These are phyloP conservation scores for human (Homo sapiens) DNA, from an alignment of 2,113 vertebrate genomes.

Conservation along the genomic window DNA sequence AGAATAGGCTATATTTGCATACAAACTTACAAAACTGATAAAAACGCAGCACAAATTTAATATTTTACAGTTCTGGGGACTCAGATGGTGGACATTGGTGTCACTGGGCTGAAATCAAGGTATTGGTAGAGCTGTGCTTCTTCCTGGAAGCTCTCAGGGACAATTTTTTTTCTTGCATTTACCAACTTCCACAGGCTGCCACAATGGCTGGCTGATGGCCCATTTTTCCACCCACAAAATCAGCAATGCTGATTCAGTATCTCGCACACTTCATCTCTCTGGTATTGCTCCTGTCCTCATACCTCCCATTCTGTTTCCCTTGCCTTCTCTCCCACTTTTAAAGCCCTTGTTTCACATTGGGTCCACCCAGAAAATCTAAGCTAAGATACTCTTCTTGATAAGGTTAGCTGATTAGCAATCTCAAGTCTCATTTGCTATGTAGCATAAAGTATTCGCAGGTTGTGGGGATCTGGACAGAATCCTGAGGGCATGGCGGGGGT, in stretches of 20 bases:
- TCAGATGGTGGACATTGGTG: not conserved
- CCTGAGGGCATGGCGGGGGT: accelerated
- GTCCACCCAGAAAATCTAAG: not conserved
- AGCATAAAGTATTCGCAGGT: not conserved
- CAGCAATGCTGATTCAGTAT: accelerated
- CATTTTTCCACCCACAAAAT: not conserved
- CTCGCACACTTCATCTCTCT: accelerated
- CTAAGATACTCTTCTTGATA: not conserved
- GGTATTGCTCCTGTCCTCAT: accelerated
- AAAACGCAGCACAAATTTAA: not conserved
- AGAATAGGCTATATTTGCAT: not conserved
- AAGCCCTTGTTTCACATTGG: not conserved
- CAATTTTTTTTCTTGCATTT: not conserved
- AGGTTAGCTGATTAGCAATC: not conserved
- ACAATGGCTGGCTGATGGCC: accelerated
- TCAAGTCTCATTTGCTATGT: not conserved
- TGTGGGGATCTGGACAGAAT: not conserved
- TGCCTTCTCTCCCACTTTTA: not conserved
- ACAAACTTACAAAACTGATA: not conserved
- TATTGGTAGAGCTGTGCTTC: accelerated
- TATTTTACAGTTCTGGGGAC: not conserved
- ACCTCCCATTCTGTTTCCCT: not conserved
- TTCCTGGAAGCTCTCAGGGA: accelerated
- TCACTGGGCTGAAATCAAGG: not conserved
- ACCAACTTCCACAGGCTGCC: accelerated